phyloP scores from a whole-genome alignment of 37 sponge, comb jelly and placozoan species.

The Ianthella basta region DNA sequence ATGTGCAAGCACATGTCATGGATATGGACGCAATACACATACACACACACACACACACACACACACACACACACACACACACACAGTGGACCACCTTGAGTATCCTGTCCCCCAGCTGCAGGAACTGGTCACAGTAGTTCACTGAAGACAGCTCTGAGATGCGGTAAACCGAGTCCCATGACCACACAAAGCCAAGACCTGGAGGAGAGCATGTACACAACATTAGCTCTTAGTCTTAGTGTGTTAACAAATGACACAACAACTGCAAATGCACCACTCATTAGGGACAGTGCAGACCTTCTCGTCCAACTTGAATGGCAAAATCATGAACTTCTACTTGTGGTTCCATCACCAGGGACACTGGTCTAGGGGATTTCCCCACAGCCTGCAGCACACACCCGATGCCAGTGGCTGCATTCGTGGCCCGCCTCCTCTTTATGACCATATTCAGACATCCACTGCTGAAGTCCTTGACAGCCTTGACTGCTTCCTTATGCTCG shows the following conservation, averaged over 20 bases:
- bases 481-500: constrained; percentile 68
- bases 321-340: constrained; percentile 50
- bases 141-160: constrained; percentile 46
- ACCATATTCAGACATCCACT: constrained; percentile 48
- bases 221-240: neutral
- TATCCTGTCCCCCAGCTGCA: constrained; percentile 66
- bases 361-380: constrained; percentile 3
- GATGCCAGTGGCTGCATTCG: neutral
- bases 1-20: too few relatives aligned
- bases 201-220: neutral
- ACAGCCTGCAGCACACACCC: constrained; percentile 19
- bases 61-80: too few relatives aligned
- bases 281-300: constrained; percentile 43
- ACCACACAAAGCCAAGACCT: constrained; percentile 70
- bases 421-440: constrained; percentile 1
- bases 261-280: neutral
- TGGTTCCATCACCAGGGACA: neutral
- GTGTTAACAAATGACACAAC: neutral
- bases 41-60: too few relatives aligned
- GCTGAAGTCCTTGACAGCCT: constrained; percentile 66
- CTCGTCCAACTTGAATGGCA: constrained; percentile 57
- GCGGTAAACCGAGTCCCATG: constrained; percentile 42
- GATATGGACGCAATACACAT: too few relatives aligned
- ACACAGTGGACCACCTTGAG: constrained; percentile 44
- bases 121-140: constrained; percentile 62